Base-by-base conservation (phyloP, 2,797 vertebrate genomes). In the Pelobates cultripes region DNA sequence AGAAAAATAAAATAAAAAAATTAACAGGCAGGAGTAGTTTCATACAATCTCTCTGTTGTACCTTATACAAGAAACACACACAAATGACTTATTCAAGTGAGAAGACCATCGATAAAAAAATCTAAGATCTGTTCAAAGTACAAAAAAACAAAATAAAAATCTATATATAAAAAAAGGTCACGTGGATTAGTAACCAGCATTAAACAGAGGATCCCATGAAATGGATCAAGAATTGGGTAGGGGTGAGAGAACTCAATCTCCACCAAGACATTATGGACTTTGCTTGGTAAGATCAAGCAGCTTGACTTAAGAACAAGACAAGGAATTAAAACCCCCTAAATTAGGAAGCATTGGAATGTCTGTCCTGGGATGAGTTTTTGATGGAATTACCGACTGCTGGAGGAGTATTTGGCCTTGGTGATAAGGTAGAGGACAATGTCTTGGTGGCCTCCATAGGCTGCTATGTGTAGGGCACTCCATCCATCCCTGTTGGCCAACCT, bases 381-480 rank as follows among this genome's bases (percentile, higher is more conserved):
- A 4, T 12, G 55, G 95, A 55, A 53, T 83, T 78, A 97, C 94
- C 96, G 95, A 84, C 95, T 93, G 40, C 95, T 94, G 85, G 95
- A 95, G 15, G 97, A 96, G 94, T 97, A 99, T 95, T 98, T 98
- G 92, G 97, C 97, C 96, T 98, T 98, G 91, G 97, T 97, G 94
- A 99, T 96, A 93, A 99, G 96, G 95, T 99, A 99, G 91, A 99
- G 93, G 86, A 97, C 97, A 94, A 99, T 99, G 96, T 99, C 97
- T 90, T 99, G 97, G 93, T 98, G 97, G 88, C 97, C 97, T 78
- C 97, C 97, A 88, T 99, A 99, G 79, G 97, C 97, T 75, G 97
- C 97, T 90, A 99, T 99, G 93, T 99, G 97, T 91, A 99, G 92
- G 51, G 97, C 97, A 91, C 97, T 99, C 97, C 97, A 99, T 84